A percentile compares a stretch with the other conserved stretches of the same genome.
Evolutionary conservation across 2,113 vertebrate species (phyloP).

Genomic region (Leucosticte australis): DNA sequence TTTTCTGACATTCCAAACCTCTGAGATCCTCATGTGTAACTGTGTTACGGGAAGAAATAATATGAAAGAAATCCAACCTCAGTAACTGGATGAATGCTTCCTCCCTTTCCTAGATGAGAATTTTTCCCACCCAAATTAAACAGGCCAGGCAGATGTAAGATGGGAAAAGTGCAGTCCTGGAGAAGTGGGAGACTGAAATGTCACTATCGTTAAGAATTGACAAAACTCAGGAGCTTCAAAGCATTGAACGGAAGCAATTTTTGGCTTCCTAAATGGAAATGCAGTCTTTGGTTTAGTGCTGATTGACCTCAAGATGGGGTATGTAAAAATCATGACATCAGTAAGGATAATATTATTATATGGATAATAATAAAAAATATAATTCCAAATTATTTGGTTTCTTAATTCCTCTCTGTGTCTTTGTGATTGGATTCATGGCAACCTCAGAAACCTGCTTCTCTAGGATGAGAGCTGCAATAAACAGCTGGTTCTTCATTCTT

Average conservation of each 20-base stretch:
- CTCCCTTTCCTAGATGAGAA: background rate
- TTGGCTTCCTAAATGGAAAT: background rate
- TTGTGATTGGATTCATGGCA: background rate
- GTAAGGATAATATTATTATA: background rate
- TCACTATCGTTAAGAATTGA: background rate
- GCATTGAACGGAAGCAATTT: background rate
- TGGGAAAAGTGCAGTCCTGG: background rate
- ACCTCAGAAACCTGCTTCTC: background rate
- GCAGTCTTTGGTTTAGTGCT: background rate
- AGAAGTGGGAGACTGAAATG: background rate
- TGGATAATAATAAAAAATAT: background rate
- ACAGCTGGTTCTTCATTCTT: background rate
- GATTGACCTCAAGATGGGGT: background rate
- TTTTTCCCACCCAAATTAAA: background rate
- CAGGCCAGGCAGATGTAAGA: background rate
- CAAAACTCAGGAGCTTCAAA: background rate
- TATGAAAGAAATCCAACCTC: background rate
- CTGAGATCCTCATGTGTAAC: background rate
- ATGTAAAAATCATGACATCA: background rate
- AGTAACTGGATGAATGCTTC: background rate
- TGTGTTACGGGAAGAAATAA: background rate
- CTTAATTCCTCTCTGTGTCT: background rate
- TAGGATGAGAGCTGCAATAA: background rate
- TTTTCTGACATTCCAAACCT: constrained; percentile 36
- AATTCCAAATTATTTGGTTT: background rate